phyloP scores from a whole-genome alignment of 2,888 invertebrate species.

The Ashinkailepas kermadecensis region DNA sequence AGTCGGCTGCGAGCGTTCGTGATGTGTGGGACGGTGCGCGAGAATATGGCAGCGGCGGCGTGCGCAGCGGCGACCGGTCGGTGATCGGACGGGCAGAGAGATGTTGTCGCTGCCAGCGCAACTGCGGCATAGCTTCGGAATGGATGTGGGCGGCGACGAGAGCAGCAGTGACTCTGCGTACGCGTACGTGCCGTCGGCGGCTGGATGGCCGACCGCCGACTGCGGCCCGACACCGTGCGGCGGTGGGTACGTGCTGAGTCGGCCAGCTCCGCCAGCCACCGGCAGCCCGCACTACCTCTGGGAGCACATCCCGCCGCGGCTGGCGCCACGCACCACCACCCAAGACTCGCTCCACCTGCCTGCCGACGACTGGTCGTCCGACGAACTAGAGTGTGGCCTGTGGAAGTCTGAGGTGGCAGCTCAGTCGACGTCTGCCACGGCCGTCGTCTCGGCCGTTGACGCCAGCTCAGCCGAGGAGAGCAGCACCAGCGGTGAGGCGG shows the following conservation, averaged over 20 bases:
- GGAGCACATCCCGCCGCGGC: constrained; percentile 16
- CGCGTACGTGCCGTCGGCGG: background rate
- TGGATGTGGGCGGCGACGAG: background rate
- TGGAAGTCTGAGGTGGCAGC: background rate
- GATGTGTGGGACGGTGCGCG: background rate
- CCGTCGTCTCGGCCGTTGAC: background rate
- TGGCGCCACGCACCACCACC: background rate
- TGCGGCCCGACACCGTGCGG: background rate
- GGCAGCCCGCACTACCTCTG: background rate
- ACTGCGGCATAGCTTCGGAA: background rate
- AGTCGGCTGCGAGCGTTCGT: background rate
- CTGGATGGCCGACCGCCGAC: background rate
- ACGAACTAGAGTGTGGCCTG: background rate
- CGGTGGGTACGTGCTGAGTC: background rate
- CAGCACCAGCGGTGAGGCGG: constrained; percentile 43
- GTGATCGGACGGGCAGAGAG: background rate
- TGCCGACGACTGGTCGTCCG: background rate
- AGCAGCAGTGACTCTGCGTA: background rate
- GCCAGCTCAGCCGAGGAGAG: background rate
- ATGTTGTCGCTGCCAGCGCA: background rate
- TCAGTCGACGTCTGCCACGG: background rate
- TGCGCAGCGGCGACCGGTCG: background rate
- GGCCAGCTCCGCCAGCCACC: background rate
- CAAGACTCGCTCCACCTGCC: background rate
- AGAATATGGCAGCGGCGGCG: no score